Base-by-base conservation (phyloP, 2,888 invertebrate species). In the Polyploca ridens region DNA sequence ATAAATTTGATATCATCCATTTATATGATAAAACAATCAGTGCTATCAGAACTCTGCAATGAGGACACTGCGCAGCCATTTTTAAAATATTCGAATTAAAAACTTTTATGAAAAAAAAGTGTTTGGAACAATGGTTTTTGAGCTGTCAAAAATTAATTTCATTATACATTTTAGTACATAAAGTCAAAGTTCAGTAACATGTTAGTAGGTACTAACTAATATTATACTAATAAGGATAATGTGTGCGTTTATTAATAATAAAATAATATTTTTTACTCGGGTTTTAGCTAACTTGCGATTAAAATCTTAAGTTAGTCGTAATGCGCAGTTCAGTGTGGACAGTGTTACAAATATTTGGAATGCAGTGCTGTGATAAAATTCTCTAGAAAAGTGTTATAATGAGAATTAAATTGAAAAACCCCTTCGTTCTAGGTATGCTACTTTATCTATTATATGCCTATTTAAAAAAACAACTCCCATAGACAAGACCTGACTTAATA, bases 1-100 rank as follows among this genome's bases (percentile, higher is more conserved):
- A 70, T 74, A 71, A 67, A 13, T 33, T 33, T 66, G 65, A 67
- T 76, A 74, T 57, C 57, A 63, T n/a, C n/a, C 14, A 27, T 5
- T n/a, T 49, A 16, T 16, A 16, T 49, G 49, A 54, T 54, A 54
- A 54, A 54, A 8, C 54, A 54, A 54, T 19, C 54, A 16, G 54
- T 54, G 16, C 54, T 54, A 54, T 54, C 54, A 10, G 19, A 54
- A 54, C 54, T 49, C 5, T 8, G 19, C 49, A 6, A 14, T 44
- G 46, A n/a, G 14, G 0, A 46, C 7, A n/a, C 46, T 46, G 5
- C 46, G 10, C n/a, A 46, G 46, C 41, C 5, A 41, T 41, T 41
- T 41, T 41, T 41, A 0, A 41, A 41, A 13, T 41, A 41, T 41
- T 13, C 0, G 38, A 10, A 5, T 8, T 44, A 3, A 46, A 46